Percentiles rank a stretch among this genome's conserved stretches.
These are phyloP conservation scores for Theonella swinhoei DNA, from an alignment of 37 sponge, comb jelly and placozoan genomes.

Conservation along the genomic window DNA sequence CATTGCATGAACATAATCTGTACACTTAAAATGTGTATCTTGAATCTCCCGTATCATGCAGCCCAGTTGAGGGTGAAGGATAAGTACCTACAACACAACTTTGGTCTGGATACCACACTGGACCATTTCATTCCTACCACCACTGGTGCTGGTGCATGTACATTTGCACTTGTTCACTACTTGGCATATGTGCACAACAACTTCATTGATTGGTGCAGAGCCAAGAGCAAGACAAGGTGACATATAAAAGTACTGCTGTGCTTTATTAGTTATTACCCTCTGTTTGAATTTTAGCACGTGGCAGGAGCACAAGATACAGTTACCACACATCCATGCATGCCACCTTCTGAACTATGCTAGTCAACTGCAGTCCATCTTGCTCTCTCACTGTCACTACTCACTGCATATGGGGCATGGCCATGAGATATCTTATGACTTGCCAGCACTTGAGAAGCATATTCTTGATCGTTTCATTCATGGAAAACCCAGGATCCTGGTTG, in stretches of 20 bases:
- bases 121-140: conserved; percentile 75
- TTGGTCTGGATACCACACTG: conserved; percentile 28
- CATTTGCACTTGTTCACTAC: conserved; percentile 64
- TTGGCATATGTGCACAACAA: conserved; percentile 67
- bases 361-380: conserved; percentile 55
- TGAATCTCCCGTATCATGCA: not conserved
- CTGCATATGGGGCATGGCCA: conserved; percentile 61
- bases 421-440: conserved; percentile 56
- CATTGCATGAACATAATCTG: too few species aligned
- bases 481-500: conserved; percentile 53
- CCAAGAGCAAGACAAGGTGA: not conserved
- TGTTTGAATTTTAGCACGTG: not conserved
- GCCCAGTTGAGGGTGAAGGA: conserved; percentile 35
- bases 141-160: conserved; percentile 64
- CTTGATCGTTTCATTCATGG: conserved; percentile 67
- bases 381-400: conserved; percentile 79
- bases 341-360: conserved; percentile 67
- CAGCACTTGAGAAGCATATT: conserved; percentile 74
- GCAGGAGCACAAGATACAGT: conserved; percentile 44
- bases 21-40: too few species aligned
- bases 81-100: conserved; percentile 13
- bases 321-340: conserved; percentile 47
- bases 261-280: not conserved
- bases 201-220: conserved; percentile 61
- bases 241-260: not conserved